Percentiles rank a stretch among this genome's conserved stretches.
These are phyloP conservation scores for Sinocyclocheilus rhinocerous DNA, from an alignment of 2,113 vertebrate species.

Conservation along the genomic window DNA sequence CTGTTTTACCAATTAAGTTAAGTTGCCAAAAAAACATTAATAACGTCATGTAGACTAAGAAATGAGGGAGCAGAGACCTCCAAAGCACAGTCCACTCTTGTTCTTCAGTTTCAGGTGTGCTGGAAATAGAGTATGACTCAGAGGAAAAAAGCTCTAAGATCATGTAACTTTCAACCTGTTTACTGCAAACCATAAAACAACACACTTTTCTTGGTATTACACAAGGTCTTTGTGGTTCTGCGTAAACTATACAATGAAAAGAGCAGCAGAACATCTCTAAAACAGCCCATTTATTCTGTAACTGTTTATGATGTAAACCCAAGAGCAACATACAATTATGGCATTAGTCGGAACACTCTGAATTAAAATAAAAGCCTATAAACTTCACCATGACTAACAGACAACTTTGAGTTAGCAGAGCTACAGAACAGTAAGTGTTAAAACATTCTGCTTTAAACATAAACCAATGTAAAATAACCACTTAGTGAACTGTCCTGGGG, in stretches of 20 bases:
- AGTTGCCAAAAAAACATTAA: not conserved
- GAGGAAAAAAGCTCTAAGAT: conserved; percentile 9
- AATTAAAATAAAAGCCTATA: not conserved
- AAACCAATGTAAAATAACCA: not conserved
- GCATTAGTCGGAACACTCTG: not conserved
- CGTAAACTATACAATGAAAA: not conserved
- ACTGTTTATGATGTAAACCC: not conserved
- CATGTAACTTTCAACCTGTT: conserved; percentile 19
- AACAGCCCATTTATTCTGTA: too few species aligned
- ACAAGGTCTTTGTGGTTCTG: not conserved
- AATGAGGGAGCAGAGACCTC: not conserved
- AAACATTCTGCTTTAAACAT: not conserved
- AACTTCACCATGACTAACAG: not conserved
- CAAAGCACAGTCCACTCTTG: not conserved
- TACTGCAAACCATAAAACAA: conserved; percentile 17
- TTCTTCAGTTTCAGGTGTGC: conserved; percentile 27
- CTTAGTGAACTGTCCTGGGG: not conserved
- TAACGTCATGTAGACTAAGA: not conserved
- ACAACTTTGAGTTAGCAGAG: not conserved
- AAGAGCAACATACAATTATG: not conserved
- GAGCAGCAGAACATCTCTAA: not conserved
- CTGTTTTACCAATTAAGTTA: not conserved
- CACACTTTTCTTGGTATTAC: conserved; percentile 10
- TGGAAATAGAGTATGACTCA: conserved; percentile 17
- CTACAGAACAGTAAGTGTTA: not conserved